A percentile compares a stretch with the other conserved stretches of the same genome.
Evolutionary conservation across 2,888 invertebrate species (phyloP).

Genomic region (Clusia tigrina): DNA sequence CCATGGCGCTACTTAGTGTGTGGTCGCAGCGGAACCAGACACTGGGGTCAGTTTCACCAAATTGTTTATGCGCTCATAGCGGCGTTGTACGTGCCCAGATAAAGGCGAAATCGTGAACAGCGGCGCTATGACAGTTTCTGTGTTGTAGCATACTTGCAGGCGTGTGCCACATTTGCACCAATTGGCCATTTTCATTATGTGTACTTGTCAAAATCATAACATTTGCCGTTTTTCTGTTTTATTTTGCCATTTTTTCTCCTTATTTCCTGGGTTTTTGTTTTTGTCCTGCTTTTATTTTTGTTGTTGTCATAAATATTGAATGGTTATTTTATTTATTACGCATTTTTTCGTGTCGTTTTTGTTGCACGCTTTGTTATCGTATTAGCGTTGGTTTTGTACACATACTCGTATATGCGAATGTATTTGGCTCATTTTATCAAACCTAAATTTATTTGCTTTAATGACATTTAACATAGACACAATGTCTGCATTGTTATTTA

Average conservation of each 20-base stretch:
- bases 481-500: neutral
- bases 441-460: slow-evolving; percentile 1
- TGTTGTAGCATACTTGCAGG: neutral
- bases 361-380: neutral
- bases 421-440: no score
- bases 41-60: no score
- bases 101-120: no score
- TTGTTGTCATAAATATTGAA: slow-evolving; percentile 15
- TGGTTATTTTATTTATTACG: slow-evolving; percentile 11
- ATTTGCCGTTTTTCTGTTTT: neutral
- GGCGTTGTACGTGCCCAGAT: no score
- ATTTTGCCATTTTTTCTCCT: neutral
- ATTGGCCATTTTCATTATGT: neutral
- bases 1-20: no score
- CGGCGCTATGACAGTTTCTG: no score
- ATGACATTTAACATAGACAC: slow-evolving; percentile 6
- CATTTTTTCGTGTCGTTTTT: slow-evolving; percentile 3
- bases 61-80: no score
- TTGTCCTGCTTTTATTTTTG: neutral
- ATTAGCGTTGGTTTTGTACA: neutral
- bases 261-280: neutral
- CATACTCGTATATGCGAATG: no score
- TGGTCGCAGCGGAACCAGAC: no score
- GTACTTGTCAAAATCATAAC: neutral
- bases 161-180: neutral